Evolutionary conservation across 2,797 vertebrate genomes (phyloP), one percentile per base, ranked within the genome.

Genomic region (Lacerta bilineata): DNA sequence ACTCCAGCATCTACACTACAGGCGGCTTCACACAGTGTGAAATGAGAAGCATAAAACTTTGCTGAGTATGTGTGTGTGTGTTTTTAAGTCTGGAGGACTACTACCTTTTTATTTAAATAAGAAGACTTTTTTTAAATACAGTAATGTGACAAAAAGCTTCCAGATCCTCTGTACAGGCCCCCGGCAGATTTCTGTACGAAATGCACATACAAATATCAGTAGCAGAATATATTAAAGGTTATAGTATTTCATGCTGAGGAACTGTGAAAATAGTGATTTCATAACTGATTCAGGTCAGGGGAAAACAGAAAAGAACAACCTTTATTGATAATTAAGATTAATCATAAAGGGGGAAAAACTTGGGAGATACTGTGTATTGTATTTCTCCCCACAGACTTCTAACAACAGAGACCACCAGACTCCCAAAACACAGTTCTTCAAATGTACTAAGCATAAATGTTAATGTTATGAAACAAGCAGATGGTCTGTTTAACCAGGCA

Each of bases 401-500:
- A 92, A 91, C 41, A 94, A 93, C 91, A 92, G 87, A 89, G 76
- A 90, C 79, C 95, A 95, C 88, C 91, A 91, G 93, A 91, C 88
- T 91, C 92, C 94, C 93, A 86, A 90, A 89, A 77, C 82, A 33
- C 61, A 86, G 84, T 71, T 92, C 93, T 84, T 94, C 88, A 95
- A 93, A 92, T 88, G 89, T 2, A 92, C 88, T 90, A 94, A 95
- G 94, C 94, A 93, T 94, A 93, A 95, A 92, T 71, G 93, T 91
- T 94, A 89, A 7, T 88, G 91, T 91, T 95, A 92, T 0, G 0
- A 84, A 95, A 94, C 46, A 95, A 94, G 94, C 97, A 97, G 96
- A 96, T 95, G 96, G 95, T 94, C 89, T 95, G 87, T 93, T 94
- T 95, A 95, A 95, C 91, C 93, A 96, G 95, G 94, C 96, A 94